A percentile compares a stretch with the other conserved stretches of the same genome.
Conservation (phyloP, 2,797 vertebrate species). For the Pelochelys cantorii region DNA sequence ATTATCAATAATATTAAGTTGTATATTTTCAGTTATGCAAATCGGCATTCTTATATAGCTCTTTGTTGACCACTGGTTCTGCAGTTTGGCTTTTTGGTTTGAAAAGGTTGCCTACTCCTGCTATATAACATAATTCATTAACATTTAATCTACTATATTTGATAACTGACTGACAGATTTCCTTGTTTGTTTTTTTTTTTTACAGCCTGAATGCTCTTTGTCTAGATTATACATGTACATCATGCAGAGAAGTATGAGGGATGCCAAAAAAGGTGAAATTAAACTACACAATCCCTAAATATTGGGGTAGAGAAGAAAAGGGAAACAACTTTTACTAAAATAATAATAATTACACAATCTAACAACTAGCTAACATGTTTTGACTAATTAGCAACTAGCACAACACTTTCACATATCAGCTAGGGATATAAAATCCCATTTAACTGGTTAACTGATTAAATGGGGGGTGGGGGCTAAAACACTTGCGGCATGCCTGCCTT, state of each 20-base stretch:
- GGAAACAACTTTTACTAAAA: accelerated
- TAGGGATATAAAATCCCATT: no score
- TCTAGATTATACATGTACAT: not conserved
- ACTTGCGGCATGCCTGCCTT: no score
- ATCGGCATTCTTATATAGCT: no score
- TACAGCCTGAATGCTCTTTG: not conserved
- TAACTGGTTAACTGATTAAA: no score
- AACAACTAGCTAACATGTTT: accelerated
- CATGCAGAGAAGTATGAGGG: not conserved
- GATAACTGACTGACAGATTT: not conserved
- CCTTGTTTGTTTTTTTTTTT: not conserved
- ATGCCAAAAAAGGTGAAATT: constrained; percentile 24
- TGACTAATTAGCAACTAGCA: not conserved
- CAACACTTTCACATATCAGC: not conserved
- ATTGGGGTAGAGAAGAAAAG: accelerated
- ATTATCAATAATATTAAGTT: no score
- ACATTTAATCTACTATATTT: accelerated
- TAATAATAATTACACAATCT: not conserved
- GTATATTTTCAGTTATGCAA: no score
- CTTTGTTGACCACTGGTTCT: no score
- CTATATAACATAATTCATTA: not conserved
- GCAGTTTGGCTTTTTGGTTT: no score
- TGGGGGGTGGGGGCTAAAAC: no score
- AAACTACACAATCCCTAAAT: not conserved
- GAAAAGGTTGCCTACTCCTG: no score